Percentiles rank a stretch among this genome's conserved stretches.
Evolutionary conservation across 2,113 vertebrate species (phyloP).

Genomic region (Dendrocopos noguchii): DNA sequence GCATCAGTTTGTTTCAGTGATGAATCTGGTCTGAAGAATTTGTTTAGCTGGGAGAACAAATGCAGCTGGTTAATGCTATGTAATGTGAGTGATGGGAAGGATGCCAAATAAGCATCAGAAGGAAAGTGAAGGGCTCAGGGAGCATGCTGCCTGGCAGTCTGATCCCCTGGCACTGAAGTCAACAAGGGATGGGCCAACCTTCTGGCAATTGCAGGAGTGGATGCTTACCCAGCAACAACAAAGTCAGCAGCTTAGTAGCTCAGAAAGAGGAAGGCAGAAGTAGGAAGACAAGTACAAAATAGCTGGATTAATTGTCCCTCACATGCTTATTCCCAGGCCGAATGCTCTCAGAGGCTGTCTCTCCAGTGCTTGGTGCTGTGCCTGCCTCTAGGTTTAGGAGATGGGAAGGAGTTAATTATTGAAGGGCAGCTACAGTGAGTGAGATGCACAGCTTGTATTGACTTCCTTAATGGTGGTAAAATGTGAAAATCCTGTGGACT

Average conservation of each 20-base stretch:
- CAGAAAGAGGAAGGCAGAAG: background rate
- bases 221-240: background rate
- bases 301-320: background rate
- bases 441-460: background rate
- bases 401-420: slow-evolving; percentile 29
- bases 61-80: rapidly evolving
- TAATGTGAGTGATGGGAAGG: background rate
- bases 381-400: background rate
- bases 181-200: background rate
- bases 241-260: background rate
- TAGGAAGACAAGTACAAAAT: background rate
- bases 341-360: background rate
- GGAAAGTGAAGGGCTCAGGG: background rate
- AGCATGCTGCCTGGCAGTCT: background rate
- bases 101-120: background rate
- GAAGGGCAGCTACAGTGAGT: background rate
- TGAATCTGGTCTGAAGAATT: background rate
- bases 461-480: slow-evolving; percentile 50
- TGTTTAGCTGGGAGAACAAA: background rate
- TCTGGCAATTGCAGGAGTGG: background rate
- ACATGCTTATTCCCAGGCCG: background rate
- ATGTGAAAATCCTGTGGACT: slow-evolving; percentile 51
- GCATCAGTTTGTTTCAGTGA: background rate
- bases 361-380: background rate
- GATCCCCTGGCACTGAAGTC: background rate